Evolutionary conservation across 30 jellyfish, hydroid and myxozoan genomes (phyloP).

Genomic region (Aurelia sp.): DNA sequence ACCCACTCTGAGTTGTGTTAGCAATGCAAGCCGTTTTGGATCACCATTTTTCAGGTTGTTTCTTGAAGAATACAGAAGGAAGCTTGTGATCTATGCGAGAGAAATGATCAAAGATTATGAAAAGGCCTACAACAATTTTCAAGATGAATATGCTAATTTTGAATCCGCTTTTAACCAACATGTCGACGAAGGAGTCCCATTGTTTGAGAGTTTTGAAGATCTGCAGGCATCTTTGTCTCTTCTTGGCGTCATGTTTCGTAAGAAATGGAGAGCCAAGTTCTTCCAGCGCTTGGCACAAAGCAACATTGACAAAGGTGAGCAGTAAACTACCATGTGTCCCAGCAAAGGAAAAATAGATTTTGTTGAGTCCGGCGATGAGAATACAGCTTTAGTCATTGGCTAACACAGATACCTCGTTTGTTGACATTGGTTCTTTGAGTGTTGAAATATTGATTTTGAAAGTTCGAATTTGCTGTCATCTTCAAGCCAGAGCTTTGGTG

Average conservation of each 20-base stretch:
- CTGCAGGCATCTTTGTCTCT: slow-evolving; percentile 13
- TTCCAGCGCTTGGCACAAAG: slow-evolving; percentile 21
- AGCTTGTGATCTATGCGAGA: not conserved
- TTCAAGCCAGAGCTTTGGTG: too few species aligned
- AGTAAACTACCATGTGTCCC: too few species aligned
- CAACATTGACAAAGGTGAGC: too few species aligned
- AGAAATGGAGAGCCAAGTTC: slow-evolving; percentile 39
- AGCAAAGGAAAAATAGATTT: too few species aligned
- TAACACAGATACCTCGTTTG: too few species aligned
- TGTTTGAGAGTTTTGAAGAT: slow-evolving; percentile 28
- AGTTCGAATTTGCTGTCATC: too few species aligned
- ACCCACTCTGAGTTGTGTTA: too few species aligned
- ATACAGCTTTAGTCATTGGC: too few species aligned
- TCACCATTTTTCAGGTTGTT: not conserved
- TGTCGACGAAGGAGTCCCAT: slow-evolving; percentile 26
- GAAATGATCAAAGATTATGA: slow-evolving; percentile 10
- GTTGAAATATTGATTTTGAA: too few species aligned
- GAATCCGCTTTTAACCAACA: slow-evolving; percentile 31
- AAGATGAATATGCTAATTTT: slow-evolving; percentile 32
- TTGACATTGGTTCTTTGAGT: too few species aligned
- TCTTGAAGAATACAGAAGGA: not conserved
- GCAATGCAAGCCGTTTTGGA: too few species aligned
- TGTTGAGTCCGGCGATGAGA: too few species aligned
- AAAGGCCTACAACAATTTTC: slow-evolving; percentile 7
- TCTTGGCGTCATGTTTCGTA: slow-evolving; percentile 18